These are phyloP conservation scores for Ploceus nigricollis DNA, from an alignment of 2,113 vertebrate species.

Conservation along the genomic window DNA sequence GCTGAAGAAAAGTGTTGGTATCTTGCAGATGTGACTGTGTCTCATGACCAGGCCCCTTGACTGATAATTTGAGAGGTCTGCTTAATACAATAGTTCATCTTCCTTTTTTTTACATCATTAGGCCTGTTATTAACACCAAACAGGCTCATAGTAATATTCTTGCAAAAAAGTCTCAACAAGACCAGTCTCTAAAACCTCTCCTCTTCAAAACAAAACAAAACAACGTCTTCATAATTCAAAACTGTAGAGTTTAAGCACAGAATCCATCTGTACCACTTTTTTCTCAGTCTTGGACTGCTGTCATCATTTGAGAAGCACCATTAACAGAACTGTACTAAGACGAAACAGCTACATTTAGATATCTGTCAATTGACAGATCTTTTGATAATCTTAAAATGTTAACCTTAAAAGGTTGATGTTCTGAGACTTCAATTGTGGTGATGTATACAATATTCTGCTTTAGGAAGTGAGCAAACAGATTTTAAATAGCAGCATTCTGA, in stretches of 20 bases:
- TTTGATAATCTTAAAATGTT: neutral
- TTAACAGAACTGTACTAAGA: neutral
- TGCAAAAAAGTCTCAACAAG: neutral
- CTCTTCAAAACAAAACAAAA: neutral
- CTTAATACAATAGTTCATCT: neutral
- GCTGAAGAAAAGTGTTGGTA: neutral
- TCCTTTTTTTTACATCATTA: neutral
- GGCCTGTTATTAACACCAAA: neutral
- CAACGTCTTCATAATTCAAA: neutral
- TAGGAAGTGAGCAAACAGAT: neutral
- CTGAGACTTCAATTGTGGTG: neutral
- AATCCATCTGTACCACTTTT: neutral
- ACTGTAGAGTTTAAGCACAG: neutral
- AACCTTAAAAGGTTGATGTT: neutral
- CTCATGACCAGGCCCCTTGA: neutral
- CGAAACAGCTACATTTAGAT: neutral
- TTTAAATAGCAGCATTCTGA: neutral
- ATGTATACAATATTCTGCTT: neutral
- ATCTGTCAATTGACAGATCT: neutral
- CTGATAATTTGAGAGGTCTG: neutral
- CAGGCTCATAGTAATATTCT: neutral
- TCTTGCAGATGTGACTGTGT: neutral
- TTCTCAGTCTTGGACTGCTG: neutral
- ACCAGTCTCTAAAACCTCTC: neutral
- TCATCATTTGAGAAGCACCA: neutral